These are phyloP conservation scores for Augiades crinisus DNA, from an alignment of 2,888 invertebrate species.

Conservation along the genomic window DNA sequence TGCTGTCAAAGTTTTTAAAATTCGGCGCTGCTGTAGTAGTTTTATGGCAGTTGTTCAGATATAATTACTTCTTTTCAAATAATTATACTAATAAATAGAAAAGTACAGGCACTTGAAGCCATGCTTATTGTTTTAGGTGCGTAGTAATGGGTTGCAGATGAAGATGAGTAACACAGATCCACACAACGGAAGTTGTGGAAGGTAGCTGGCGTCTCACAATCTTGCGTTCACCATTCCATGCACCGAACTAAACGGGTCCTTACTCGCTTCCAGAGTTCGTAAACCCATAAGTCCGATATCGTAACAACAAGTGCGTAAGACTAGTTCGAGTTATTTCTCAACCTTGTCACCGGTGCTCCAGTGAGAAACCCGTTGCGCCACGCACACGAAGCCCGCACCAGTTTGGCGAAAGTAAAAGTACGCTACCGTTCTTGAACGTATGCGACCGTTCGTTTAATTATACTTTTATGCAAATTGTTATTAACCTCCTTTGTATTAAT, in stretches of 20 bases:
- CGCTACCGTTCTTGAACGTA: slow-evolving; percentile 35
- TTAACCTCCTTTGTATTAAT: slow-evolving; percentile 9
- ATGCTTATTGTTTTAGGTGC: no score
- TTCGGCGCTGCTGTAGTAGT: no score
- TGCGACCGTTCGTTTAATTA: slow-evolving; percentile 11
- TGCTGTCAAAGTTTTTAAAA: no score
- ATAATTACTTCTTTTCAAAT: no score
- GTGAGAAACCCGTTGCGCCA: slow-evolving; percentile 62
- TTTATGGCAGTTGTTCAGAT: no score
- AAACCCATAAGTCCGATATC: slow-evolving; percentile 31
- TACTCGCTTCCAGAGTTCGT: background rate
- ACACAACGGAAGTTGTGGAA: no score
- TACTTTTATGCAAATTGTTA: slow-evolving; percentile 10
- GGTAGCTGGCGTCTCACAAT: no score
- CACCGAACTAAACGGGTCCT: background rate
- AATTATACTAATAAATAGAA: no score
- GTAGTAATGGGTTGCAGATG: no score
- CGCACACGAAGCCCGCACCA: slow-evolving; percentile 51
- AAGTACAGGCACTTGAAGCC: no score
- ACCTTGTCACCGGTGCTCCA: slow-evolving; percentile 75
- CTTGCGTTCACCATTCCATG: background rate
- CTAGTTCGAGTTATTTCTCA: slow-evolving; percentile 63
- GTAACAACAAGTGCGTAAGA: slow-evolving; percentile 49
- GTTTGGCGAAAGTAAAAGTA: slow-evolving; percentile 76
- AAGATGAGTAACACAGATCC: no score